Conservation (phyloP, 2,113 vertebrate genomes). For the Misgurnus anguillicaudatus region DNA sequence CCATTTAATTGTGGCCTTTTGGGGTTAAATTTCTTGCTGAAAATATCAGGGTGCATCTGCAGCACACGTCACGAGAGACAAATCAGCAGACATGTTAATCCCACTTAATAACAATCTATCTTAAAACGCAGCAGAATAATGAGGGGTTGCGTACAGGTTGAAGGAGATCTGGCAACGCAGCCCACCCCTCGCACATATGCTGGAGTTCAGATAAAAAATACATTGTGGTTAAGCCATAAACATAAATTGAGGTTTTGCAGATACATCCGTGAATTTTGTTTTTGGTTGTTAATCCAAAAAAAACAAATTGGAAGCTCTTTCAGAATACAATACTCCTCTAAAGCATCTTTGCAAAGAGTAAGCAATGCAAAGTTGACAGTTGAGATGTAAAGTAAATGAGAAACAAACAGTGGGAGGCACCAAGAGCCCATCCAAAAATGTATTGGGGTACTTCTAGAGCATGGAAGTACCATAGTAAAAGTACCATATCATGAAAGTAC, state of each 20-base stretch:
- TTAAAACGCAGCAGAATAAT: constrained; percentile 23
- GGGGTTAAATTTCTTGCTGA: constrained; percentile 12
- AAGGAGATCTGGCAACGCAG: constrained; percentile 32
- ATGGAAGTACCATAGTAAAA: too few relatives aligned
- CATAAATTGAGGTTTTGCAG: not conserved
- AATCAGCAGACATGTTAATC: constrained; percentile 40
- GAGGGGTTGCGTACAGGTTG: constrained; percentile 20
- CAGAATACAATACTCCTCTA: too few relatives aligned
- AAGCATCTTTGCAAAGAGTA: too few relatives aligned
- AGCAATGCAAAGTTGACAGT: too few relatives aligned
- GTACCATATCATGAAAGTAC: too few relatives aligned
- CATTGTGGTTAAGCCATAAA: constrained; percentile 16
- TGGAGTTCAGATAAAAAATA: not conserved
- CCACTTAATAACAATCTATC: constrained; percentile 52
- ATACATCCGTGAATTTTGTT: not conserved
- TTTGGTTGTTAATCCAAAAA: too few relatives aligned
- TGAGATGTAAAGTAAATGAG: too few relatives aligned
- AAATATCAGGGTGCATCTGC: constrained; percentile 49
- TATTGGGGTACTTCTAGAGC: too few relatives aligned
- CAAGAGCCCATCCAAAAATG: too few relatives aligned
- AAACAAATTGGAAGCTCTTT: too few relatives aligned
- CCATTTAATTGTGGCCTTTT: constrained; percentile 26
- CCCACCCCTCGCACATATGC: constrained; percentile 17
- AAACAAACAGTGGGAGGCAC: too few relatives aligned
- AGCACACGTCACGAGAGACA: not conserved